Conservation (phyloP, 2,888 invertebrate genomes). For the Limnephilus auricula region DNA sequence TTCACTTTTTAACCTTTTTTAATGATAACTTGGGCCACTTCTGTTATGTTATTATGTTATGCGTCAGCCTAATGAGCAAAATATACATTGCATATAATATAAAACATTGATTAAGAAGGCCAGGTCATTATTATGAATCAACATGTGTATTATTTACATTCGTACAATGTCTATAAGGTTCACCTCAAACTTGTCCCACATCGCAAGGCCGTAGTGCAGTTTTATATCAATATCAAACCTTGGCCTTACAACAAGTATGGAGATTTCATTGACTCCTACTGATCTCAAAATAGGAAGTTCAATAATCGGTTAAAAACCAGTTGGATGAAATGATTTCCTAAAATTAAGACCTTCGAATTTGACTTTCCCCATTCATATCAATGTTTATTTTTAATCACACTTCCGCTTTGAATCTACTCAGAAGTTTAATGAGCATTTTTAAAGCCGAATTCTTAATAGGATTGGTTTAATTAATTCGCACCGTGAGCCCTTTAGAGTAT, state of each 20-base stretch:
- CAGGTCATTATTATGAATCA: background rate
- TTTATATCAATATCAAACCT: slow-evolving; percentile 18
- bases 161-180: background rate
- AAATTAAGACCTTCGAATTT: background rate
- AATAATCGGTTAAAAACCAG: background rate
- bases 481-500: too few relatives aligned
- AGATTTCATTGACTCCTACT: background rate
- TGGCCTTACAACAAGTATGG: slow-evolving; percentile 15
- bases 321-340: background rate
- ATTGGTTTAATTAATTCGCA: background rate
- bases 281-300: background rate
- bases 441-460: background rate
- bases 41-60: too few relatives aligned
- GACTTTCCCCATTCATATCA: background rate
- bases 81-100: background rate
- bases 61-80: background rate
- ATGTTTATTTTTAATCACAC: background rate
- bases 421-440: background rate
- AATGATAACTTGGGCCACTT: background rate
- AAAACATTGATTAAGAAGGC: background rate
- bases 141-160: background rate
- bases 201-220: background rate
- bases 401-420: background rate
- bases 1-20: too few relatives aligned
- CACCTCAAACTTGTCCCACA: slow-evolving; percentile 24